Conservation (phyloP, 2,113 vertebrate genomes). For the Sphyrna mokarran region DNA sequence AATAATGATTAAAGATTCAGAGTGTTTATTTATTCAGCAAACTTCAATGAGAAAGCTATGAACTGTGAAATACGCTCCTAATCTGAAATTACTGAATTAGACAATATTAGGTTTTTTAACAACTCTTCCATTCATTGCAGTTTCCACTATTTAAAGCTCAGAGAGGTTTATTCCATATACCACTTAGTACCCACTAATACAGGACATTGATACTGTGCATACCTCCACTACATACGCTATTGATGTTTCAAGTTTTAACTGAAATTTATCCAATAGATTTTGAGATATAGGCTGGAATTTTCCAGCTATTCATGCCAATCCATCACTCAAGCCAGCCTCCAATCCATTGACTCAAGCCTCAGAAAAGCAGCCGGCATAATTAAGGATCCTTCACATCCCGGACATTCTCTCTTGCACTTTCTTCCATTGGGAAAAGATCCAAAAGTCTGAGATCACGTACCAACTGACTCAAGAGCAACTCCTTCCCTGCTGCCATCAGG, state of each 20-base stretch:
- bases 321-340: too few relatives aligned
- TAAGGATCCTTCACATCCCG: too few relatives aligned
- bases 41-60: not conserved
- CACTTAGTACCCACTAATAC: too few relatives aligned
- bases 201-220: not conserved
- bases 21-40: not conserved
- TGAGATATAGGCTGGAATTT: not conserved
- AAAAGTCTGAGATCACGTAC: too few relatives aligned
- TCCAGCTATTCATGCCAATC: too few relatives aligned
- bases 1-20: not conserved
- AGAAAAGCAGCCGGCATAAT: too few relatives aligned
- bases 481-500: too few relatives aligned
- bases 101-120: not conserved
- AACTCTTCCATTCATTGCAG: not conserved
- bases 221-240: not conserved
- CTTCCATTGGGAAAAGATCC: too few relatives aligned
- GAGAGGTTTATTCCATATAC: not conserved
- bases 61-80: not conserved
- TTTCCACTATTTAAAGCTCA: not conserved
- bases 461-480: too few relatives aligned
- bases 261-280: not conserved
- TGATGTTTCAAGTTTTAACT: not conserved
- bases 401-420: too few relatives aligned
- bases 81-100: not conserved
- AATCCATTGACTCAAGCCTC: too few relatives aligned